These are phyloP conservation scores for Drosophila pruinosa DNA, from an alignment of 1,140 invertebrate species.

Conservation along the genomic window DNA sequence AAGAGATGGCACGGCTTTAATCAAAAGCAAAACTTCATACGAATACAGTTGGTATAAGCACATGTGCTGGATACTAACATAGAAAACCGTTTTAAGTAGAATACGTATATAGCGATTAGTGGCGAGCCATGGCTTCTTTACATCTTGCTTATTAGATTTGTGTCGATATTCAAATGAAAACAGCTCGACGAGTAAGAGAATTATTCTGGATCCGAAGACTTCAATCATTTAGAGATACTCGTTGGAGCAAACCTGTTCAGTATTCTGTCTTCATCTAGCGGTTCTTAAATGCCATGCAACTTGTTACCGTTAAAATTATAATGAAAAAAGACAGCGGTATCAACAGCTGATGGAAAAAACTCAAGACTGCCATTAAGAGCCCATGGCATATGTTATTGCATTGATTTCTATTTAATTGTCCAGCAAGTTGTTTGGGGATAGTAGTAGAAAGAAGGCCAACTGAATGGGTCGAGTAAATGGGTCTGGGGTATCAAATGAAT, in stretches of 20 bases:
- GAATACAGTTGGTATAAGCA: not conserved
- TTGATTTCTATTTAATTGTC: slow-evolving; percentile 73
- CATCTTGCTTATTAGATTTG: not conserved
- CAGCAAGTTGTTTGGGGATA: slow-evolving; percentile 3
- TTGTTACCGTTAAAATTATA: slow-evolving; percentile 75
- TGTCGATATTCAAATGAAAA: slow-evolving; percentile 27
- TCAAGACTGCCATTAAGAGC: slow-evolving; percentile 56
- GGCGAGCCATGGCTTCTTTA: slow-evolving; percentile 53
- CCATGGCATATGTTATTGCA: slow-evolving; percentile 43
- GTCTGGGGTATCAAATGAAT: slow-evolving; percentile 14
- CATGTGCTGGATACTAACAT: not conserved
- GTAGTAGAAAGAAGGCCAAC: slow-evolving; percentile 49
- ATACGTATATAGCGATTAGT: too few relatives aligned
- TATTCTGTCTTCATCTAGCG: slow-evolving; percentile 38
- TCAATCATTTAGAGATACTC: slow-evolving; percentile 2
- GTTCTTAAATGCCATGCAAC: slow-evolving; percentile 72
- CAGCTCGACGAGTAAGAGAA: not conserved
- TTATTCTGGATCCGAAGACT: not conserved
- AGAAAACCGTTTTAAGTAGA: slow-evolving; percentile 23
- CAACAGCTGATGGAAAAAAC: slow-evolving; percentile 25
- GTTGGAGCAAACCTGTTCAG: slow-evolving; percentile 52
- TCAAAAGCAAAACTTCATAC: not conserved
- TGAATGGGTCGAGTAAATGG: slow-evolving; percentile 54
- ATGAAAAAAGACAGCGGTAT: slow-evolving; percentile 13
- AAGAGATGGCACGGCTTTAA: slow-evolving; percentile 9